A percentile compares a stretch with the other conserved stretches of the same genome.
These are phyloP conservation scores for Podocnemis expansa DNA, from an alignment of 2,113 vertebrate species.

Conservation along the genomic window DNA sequence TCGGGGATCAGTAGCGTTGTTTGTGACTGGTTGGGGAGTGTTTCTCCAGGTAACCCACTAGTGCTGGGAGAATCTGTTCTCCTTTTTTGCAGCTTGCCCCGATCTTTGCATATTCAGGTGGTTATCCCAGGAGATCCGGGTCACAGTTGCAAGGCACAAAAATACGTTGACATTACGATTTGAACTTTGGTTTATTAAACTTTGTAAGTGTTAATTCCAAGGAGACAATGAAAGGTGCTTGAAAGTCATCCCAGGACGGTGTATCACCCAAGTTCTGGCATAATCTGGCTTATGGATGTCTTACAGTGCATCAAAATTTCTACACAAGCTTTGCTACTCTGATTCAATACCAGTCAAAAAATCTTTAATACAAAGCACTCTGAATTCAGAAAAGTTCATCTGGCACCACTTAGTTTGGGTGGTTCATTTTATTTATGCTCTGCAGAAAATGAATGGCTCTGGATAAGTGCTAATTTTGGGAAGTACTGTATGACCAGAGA, in stretches of 20 bases:
- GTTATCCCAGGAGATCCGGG: no score
- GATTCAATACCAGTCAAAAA: conserved; percentile 47
- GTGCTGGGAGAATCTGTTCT: no score
- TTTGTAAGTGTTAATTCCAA: conserved; percentile 52
- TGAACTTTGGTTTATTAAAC: conserved; percentile 54
- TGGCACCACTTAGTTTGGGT: conserved; percentile 65
- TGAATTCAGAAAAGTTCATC: conserved; percentile 65
- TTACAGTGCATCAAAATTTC: conserved; percentile 43
- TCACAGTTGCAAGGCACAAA: conserved; percentile 1
- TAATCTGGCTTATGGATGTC: background rate
- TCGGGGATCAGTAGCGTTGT: no score
- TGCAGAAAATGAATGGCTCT: conserved; percentile 66
- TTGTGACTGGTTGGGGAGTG: no score
- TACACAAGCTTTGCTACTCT: conserved; percentile 45
- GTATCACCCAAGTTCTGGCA: conserved; percentile 50
- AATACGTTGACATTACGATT: background rate
- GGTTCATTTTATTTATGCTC: conserved; percentile 52
- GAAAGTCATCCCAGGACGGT: conserved; percentile 62
- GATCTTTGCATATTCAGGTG: no score
- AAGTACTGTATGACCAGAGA: conserved; percentile 57
- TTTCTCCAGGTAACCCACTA: no score
- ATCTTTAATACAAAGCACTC: conserved; percentile 65
- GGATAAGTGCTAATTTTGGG: conserved; percentile 67
- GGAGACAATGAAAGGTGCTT: conserved; percentile 58
- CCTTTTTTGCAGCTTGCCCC: no score